Percentiles rank a stretch among this genome's conserved stretches.
These are phyloP conservation scores for Rugalucina vietnamica DNA, from an alignment of 2,888 invertebrate genomes.

Conservation along the genomic window DNA sequence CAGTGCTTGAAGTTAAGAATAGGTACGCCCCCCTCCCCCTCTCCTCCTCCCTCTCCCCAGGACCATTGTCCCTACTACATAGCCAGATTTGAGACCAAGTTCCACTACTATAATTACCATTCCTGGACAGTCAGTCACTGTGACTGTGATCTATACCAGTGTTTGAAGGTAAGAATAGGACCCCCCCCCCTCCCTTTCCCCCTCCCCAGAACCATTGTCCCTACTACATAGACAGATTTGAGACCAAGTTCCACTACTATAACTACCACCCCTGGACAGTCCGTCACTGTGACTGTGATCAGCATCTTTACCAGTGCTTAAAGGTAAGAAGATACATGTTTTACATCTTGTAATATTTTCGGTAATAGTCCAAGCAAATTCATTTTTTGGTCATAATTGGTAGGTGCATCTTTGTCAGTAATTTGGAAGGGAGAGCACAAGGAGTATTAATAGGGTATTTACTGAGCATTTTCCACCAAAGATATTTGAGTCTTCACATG, in stretches of 20 bases:
- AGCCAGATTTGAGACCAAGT: conserved; percentile 34
- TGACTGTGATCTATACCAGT: conserved; percentile 21
- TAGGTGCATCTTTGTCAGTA: too few relatives aligned
- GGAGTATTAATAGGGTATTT: too few relatives aligned
- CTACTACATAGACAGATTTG: conserved; percentile 92
- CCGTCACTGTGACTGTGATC: conserved; percentile 96
- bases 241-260: conserved; percentile 93
- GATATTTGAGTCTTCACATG: too few relatives aligned
- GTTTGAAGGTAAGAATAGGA: conserved; percentile 63
- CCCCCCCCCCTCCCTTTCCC: too few relatives aligned
- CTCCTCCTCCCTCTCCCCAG: conserved; percentile 89
- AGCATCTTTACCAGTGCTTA: conserved; percentile 82
- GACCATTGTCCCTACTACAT: conserved; percentile 63
- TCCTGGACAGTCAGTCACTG: background rate
- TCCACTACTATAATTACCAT: conserved; percentile 89
- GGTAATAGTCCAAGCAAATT: too few relatives aligned
- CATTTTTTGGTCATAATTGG: too few relatives aligned
- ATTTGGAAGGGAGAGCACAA: too few relatives aligned
- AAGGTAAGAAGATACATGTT: too few relatives aligned
- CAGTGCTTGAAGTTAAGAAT: conserved; percentile 66
- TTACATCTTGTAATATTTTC: too few relatives aligned
- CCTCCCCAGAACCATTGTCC: conserved; percentile 96
- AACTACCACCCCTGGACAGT: conserved; percentile 95
- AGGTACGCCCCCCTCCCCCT: background rate
- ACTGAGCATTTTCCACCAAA: too few relatives aligned